Conservation (phyloP, 2,888 invertebrate species). For the Drosophila siamana region DNA sequence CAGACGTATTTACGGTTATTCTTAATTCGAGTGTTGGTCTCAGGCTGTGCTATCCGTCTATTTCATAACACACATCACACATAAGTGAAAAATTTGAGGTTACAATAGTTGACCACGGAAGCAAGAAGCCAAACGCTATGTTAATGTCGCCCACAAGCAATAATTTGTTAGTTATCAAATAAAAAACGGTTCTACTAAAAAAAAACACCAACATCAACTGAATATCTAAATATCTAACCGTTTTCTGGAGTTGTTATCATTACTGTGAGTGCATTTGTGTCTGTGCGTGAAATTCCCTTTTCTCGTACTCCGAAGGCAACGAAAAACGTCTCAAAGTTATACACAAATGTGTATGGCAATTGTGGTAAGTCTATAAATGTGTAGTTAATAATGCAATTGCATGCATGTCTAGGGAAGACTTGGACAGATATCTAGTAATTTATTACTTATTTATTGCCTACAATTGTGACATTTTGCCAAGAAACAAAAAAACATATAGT, state of each 20-base stretch:
- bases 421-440: no score
- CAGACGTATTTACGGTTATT: background rate
- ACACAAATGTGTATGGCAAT: conserved; percentile 93
- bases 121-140: conserved; percentile 56
- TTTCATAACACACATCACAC: conserved; percentile 20
- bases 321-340: conserved; percentile 78
- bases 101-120: conserved; percentile 68
- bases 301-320: conserved; percentile 65
- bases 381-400: background rate
- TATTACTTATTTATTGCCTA: no score
- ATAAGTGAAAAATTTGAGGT: conserved; percentile 67
- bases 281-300: conserved; percentile 61
- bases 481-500: background rate
- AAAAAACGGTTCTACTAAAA: conserved; percentile 61
- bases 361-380: conserved; percentile 89
- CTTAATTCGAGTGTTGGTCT: conserved; percentile 11
- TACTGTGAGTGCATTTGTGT: conserved; percentile 38
- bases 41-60: conserved; percentile 17
- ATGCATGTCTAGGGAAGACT: no score
- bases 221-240: conserved; percentile 50
- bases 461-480: background rate
- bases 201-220: conserved; percentile 1
- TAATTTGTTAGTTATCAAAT: conserved; percentile 30
- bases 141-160: conserved; percentile 62
- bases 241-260: conserved; percentile 36